phyloP scores from a whole-genome alignment of 2,113 vertebrate species.

The Indri indri region DNA sequence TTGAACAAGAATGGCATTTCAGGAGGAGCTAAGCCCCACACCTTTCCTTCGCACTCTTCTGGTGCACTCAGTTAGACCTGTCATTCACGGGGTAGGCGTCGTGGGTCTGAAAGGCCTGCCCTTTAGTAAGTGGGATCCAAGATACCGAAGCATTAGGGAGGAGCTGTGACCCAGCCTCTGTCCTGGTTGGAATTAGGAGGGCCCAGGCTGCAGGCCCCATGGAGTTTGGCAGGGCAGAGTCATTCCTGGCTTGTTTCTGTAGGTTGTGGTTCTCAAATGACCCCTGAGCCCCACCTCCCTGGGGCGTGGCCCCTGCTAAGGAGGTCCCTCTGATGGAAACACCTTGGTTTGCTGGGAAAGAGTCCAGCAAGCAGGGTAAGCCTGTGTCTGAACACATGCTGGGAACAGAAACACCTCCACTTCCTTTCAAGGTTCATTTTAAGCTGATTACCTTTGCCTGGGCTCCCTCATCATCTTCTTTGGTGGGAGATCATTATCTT shows the following conservation, averaged over 20 bases:
- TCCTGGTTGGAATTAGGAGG: neutral
- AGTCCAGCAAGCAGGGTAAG: neutral
- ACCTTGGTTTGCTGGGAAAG: neutral
- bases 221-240: neutral
- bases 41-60: neutral
- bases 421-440: conserved; percentile 41
- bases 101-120: neutral
- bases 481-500: conserved; percentile 28
- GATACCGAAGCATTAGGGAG: neutral
- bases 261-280: neutral
- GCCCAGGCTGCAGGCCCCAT: neutral
- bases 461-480: neutral
- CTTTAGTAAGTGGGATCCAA: neutral
- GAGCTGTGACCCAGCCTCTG: neutral
- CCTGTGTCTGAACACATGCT: neutral
- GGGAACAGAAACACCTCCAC: neutral
- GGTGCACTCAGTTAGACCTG: neutral
- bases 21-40: neutral
- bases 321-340: neutral
- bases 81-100: neutral
- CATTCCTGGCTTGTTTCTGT: neutral
- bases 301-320: neutral
- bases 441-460: neutral
- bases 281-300: too few species aligned
- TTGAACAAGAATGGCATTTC: neutral